phyloP scores from a whole-genome alignment of 2,797 vertebrate genomes.

The Ctenopoma multispine region DNA sequence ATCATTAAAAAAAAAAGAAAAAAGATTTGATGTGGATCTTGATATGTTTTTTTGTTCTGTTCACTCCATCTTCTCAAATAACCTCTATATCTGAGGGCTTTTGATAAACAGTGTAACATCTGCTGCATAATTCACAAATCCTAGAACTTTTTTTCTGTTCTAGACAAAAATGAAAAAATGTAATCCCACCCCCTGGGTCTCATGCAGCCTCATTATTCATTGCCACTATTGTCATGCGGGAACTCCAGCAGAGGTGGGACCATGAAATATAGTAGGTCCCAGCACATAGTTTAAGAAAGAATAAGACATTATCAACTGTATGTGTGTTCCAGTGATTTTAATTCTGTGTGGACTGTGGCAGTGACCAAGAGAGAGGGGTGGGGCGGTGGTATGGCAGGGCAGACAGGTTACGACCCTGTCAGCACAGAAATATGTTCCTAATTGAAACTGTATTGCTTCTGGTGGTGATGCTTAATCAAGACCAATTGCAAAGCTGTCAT shows the following conservation, averaged over 20 bases:
- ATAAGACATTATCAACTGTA: conserved; percentile 20
- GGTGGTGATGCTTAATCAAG: conserved; percentile 54
- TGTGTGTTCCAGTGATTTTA: conserved; percentile 45
- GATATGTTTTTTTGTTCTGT: conserved; percentile 32
- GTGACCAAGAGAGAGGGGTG: conserved; percentile 32
- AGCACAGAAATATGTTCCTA: conserved; percentile 40
- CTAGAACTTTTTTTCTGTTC: conserved; percentile 55
- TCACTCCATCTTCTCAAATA: conserved; percentile 44
- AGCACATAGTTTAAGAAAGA: conserved; percentile 49
- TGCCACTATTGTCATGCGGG: conserved; percentile 51
- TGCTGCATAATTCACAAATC: conserved; percentile 61
- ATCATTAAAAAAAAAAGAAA: conserved; percentile 23
- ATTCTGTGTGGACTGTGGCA: conserved; percentile 47
- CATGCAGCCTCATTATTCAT: conserved; percentile 69
- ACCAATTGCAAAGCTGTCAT: conserved; percentile 43
- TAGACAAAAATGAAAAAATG: conserved; percentile 65
- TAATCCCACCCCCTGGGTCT: conserved; percentile 59
- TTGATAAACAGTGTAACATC: conserved; percentile 63
- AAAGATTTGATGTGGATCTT: conserved; percentile 32
- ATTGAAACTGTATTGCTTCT: conserved; percentile 43
- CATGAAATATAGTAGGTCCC: conserved; percentile 57
- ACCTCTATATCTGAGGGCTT: conserved; percentile 49
- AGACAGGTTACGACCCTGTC: conserved; percentile 36
- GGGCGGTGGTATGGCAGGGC: too few relatives aligned
- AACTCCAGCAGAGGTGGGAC: conserved; percentile 45